Evolutionary conservation across 1,140 invertebrate genomes (phyloP), one percentile per base, ranked within the genome.

Genomic region (Acromyrmex charruanus): DNA sequence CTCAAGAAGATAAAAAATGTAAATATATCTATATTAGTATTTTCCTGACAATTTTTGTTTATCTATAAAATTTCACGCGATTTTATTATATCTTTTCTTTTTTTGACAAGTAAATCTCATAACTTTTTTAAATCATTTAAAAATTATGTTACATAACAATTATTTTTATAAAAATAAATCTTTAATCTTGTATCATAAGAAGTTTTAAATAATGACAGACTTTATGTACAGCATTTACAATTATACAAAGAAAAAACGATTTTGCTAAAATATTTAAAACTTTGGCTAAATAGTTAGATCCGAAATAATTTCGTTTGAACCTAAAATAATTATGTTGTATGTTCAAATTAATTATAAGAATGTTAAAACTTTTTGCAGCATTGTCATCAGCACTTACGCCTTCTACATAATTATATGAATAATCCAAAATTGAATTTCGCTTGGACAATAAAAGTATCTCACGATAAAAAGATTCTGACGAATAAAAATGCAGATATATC

Each of bases 1-100:
- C 9, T 55, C 58, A 53, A 85, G 28, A 31, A 31, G 55, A 63
- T 53, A n/a, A 75, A 84, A 80, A 51, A 55, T 14, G n/a, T n/a
- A n/a, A n/a, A n/a, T 74, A 51, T 21, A 74, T 74, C 2, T 4
- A n/a, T 21, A 59, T 18, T 18, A 61, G 49, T 25, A 53, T 25
- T 49, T 59, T 7, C 12, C 21, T 7, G 5, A 49, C 5, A 25
- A 44, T 39, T 49, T 3, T 59, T 3, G 6, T 6, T 72, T 59
- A 59, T 16, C 16, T 72, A n/a, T 59, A 72, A 71, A 72, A 72
- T 72, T 16, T 39, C 31, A 39, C 49, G 39, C 10, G 16, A 39
- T 39, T 28, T 49, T 7, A 39, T 14, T 53, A 35, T 16, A 66
- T 51, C 16, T 5, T 5, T 5, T 3, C 31, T 16, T 18, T 9